A percentile compares a stretch with the other conserved stretches of the same genome.
Evolutionary conservation across 2,797 vertebrate genomes (phyloP).

Genomic region (Crypturellus tataupa): DNA sequence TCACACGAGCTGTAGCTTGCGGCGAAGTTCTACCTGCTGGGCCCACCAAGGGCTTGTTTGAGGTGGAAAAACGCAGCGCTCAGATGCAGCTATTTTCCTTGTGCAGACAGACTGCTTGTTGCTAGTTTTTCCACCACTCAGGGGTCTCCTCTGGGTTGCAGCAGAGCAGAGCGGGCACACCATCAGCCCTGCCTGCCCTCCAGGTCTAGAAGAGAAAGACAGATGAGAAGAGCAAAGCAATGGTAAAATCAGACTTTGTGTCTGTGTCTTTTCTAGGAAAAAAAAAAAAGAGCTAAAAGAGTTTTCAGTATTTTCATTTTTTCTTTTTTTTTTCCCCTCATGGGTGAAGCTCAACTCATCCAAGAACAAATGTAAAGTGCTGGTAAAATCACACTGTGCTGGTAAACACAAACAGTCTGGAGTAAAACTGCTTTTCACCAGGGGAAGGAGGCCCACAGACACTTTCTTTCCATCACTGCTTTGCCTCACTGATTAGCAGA

Average conservation of each 20-base stretch:
- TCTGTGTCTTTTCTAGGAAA: background rate
- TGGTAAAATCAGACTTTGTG: background rate
- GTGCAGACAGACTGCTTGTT: background rate
- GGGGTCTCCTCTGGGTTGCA: rapidly evolving
- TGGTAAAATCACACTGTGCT: background rate
- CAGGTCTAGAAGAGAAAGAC: rapidly evolving
- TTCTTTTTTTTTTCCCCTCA: too few species aligned
- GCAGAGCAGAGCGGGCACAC: background rate
- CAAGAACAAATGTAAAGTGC: background rate
- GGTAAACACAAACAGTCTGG: background rate
- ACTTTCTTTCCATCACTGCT: background rate
- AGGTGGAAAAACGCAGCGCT: constrained; percentile 7
- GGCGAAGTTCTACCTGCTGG: background rate
- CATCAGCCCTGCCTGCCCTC: rapidly evolving
- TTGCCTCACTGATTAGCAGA: rapidly evolving
- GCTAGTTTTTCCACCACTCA: background rate
- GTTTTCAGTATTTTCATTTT: background rate
- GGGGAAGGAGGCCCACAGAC: background rate
- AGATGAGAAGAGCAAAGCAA: background rate
- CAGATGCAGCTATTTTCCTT: background rate
- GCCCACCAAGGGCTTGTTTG: background rate
- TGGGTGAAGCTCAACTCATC: background rate
- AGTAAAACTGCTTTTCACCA: background rate
- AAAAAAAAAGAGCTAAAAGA: too few species aligned
- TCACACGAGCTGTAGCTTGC: background rate